Base-by-base conservation (phyloP, 2,797 vertebrate genomes). In the Crocidura indochinensis region DNA sequence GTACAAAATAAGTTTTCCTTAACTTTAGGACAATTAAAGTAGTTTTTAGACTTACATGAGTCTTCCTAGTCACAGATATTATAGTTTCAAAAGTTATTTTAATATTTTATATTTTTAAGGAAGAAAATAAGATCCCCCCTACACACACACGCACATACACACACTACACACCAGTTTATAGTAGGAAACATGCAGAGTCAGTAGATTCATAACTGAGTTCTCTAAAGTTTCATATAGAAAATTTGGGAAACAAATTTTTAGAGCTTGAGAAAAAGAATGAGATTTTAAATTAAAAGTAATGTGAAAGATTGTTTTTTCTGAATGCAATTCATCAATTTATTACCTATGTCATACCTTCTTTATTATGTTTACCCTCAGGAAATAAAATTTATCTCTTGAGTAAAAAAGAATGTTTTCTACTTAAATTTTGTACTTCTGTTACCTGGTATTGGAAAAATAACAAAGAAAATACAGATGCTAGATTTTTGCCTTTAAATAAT, bases 51-150 rank as follows among this genome's bases (percentile, higher is more conserved):
- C 19, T 27, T 65, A 47, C n/a, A 84, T 29, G 38, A 71, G 27
- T 91, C 80, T 75, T 56, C 64, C 80, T 84, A 69, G 17, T 68
- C 26, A 51, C 10, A n/a, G 5, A 49, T 38, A 68, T 62, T 85
- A 46, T 47, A 26, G 26, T 56, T 82, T 10, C 2, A 82, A 62
- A 93, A 88, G 22, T 49, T 78, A 12, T 85, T 95, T 86, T 31
- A 77, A 4, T 17, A 60, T 10, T 81, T 76, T 67, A 31, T 29
- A 81, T 72, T 11, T 2, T 65, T 85, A 22, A 84, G 31, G 86
- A 83, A 60, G 9, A 31, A 49, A 65, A 65, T 8, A 65, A 27
- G 24, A 60, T 60, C 20, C 22, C 38, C 38, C 38, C 38, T 38
- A 2, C 38, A 38, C 38, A 38, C 38, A 38, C 2, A 38, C 38